phyloP scores from a whole-genome alignment of 1,140 invertebrate species.

The Pomacea maculata region DNA sequence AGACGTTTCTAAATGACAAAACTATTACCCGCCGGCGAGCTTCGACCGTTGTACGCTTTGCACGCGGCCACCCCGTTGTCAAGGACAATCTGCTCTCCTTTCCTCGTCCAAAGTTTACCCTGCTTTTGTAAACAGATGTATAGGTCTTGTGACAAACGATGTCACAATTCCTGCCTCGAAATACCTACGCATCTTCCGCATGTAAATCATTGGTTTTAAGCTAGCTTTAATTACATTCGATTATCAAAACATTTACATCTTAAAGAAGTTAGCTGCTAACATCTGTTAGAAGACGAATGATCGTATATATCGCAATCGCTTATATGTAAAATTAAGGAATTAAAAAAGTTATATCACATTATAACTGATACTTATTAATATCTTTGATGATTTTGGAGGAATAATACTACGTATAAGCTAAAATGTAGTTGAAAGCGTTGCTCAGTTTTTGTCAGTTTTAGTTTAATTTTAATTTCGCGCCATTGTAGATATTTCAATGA shows the following conservation, averaged over 20 bases:
- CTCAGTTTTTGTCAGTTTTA: too few species aligned
- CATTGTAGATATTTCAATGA: background rate
- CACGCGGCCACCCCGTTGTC: background rate
- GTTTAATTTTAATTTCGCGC: too few species aligned
- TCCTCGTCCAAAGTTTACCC: background rate
- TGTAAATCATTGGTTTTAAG: background rate
- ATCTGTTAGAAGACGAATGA: too few species aligned
- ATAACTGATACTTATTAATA: too few species aligned
- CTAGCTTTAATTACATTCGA: background rate
- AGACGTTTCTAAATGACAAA: too few species aligned
- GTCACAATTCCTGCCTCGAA: too few species aligned
- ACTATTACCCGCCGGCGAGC: background rate
- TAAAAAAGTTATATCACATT: too few species aligned
- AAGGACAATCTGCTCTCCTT: constrained; percentile 5
- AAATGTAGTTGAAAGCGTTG: background rate
- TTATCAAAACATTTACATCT: background rate
- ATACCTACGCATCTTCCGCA: background rate
- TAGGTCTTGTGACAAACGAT: background rate
- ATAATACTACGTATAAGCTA: background rate
- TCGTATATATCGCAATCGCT: too few species aligned
- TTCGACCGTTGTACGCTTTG: constrained; percentile 7
- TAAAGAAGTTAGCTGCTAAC: too few species aligned
- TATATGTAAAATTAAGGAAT: too few species aligned
- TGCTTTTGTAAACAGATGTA: background rate
- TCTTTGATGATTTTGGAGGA: background rate